Conservation (phyloP, 2,797 vertebrate genomes). For the Cichlasoma orientale region DNA sequence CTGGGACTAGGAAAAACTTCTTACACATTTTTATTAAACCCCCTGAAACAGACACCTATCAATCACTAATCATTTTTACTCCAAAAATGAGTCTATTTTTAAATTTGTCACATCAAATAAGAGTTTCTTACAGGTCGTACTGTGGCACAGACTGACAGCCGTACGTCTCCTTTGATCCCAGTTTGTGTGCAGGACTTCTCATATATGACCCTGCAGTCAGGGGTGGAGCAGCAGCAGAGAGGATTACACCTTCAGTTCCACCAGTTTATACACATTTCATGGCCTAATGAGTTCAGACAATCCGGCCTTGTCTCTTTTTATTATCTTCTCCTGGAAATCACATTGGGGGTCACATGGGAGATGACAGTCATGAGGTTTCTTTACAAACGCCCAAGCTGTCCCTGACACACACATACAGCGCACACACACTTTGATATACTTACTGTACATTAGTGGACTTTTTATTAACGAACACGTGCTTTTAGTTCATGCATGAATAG, state of each 20-base stretch:
- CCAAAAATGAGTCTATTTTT: not conserved
- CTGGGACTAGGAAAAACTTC: not conserved
- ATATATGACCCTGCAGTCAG: not conserved
- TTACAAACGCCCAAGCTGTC: constrained; percentile 21
- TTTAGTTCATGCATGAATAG: not conserved
- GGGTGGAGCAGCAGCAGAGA: constrained; percentile 6
- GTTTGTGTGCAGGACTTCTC: not conserved
- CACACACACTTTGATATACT: constrained; percentile 2
- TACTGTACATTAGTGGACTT: not conserved
- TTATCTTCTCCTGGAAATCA: constrained; percentile 42
- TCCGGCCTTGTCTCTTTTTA: constrained; percentile 26
- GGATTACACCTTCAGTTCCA: constrained; percentile 24
- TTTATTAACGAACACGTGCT: not conserved
- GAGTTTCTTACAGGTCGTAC: not conserved
- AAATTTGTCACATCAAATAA: too few relatives aligned
- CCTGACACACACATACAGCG: not conserved
- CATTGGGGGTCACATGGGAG: constrained; percentile 66
- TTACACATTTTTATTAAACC: not conserved
- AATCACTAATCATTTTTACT: not conserved
- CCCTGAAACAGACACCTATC: not conserved
- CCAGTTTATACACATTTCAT: constrained; percentile 28
- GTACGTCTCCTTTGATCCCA: not conserved
- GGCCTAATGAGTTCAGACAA: constrained; percentile 13
- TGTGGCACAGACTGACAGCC: not conserved
- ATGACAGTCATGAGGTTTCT: constrained; percentile 67